Evolutionary conservation across 2,113 vertebrate species (phyloP).

Genomic region (Naja naja): DNA sequence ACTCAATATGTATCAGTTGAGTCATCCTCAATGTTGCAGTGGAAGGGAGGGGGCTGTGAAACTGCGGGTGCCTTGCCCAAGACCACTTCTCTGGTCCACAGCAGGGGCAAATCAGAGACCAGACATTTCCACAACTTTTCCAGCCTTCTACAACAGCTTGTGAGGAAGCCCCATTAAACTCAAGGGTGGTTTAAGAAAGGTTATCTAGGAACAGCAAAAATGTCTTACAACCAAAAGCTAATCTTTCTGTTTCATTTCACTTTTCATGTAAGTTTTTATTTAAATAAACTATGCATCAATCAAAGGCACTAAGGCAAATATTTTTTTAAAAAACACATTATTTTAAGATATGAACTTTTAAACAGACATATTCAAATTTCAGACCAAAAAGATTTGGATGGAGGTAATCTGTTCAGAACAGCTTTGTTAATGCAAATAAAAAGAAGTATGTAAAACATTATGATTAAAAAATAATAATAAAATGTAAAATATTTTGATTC

Average conservation of each 20-base stretch:
- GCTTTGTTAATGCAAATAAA: background rate
- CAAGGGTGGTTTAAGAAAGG: background rate
- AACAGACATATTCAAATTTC: background rate
- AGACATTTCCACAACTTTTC: background rate
- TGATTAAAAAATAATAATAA: background rate
- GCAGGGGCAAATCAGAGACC: background rate
- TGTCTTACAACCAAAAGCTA: background rate
- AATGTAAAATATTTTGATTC: background rate
- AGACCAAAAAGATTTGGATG: background rate
- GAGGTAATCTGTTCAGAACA: background rate
- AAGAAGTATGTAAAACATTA: background rate
- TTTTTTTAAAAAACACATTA: background rate
- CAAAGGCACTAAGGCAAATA: background rate
- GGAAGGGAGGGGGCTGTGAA: background rate
- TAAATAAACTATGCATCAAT: background rate
- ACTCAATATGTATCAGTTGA: background rate
- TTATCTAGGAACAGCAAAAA: background rate
- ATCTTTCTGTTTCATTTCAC: background rate
- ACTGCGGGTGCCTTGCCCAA: background rate
- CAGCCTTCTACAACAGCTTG: background rate
- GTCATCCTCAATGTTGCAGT: background rate
- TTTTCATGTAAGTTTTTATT: background rate
- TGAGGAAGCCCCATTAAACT: background rate
- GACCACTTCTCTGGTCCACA: background rate
- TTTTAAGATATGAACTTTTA: background rate